Conservation (phyloP, 2,888 invertebrate genomes). For the Mimumesa dahlbomi region DNA sequence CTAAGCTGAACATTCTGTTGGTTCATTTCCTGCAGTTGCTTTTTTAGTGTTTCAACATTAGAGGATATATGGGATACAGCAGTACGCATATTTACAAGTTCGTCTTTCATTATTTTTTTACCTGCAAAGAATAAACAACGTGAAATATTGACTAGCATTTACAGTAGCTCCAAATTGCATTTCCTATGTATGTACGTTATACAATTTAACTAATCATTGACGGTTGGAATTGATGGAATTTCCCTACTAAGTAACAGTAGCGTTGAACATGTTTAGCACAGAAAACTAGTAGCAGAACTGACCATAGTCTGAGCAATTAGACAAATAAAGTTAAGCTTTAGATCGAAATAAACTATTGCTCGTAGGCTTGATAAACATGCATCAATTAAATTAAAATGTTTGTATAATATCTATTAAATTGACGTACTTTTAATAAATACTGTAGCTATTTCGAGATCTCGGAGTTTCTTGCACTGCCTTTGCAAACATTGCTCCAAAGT, state of each 20-base stretch:
- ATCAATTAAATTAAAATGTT: not conserved
- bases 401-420: not conserved
- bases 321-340: too few relatives aligned
- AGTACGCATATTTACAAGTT: conserved; percentile 46
- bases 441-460: conserved; percentile 60
- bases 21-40: conserved; percentile 53
- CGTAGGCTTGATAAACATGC: too few relatives aligned
- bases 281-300: too few relatives aligned
- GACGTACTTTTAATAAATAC: conserved; percentile 60
- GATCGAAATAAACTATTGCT: too few relatives aligned
- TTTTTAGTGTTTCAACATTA: conserved; percentile 45
- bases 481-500: conserved; percentile 28
- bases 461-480: conserved; percentile 50
- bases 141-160: not conserved
- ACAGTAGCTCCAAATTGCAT: not conserved
- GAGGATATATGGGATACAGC: conserved; percentile 39
- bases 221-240: too few relatives aligned
- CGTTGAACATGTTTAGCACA: too few relatives aligned
- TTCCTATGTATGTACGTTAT: too few relatives aligned
- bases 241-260: too few relatives aligned
- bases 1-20: conserved; percentile 50
- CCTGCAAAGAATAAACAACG: conserved; percentile 43
- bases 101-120: conserved; percentile 55
- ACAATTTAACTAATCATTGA: too few relatives aligned
- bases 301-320: too few relatives aligned